Evolutionary conservation across 1,140 invertebrate species (phyloP).

Genomic region (Ctenoplectra terminalis): DNA sequence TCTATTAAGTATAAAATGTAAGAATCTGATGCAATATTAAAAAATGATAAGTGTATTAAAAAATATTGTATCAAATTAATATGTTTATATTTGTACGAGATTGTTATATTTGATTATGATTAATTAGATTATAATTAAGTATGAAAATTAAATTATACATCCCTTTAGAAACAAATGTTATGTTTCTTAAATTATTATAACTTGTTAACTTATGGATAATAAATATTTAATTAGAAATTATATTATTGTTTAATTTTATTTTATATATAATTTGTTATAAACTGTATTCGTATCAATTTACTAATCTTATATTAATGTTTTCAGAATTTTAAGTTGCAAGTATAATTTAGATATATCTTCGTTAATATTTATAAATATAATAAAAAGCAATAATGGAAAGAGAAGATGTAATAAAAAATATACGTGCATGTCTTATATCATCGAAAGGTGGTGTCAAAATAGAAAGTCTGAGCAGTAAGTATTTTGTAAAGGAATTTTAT

Average conservation of each 20-base stretch:
- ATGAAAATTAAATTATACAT: background rate
- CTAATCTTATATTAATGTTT: background rate
- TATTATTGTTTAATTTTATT: background rate
- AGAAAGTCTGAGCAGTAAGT: constrained; percentile 63
- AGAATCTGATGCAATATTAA: too few species aligned
- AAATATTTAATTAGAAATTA: background rate
- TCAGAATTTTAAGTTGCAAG: background rate
- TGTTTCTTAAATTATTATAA: background rate
- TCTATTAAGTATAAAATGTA: too few species aligned
- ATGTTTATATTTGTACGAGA: too few species aligned
- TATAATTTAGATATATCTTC: background rate
- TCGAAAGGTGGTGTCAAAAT: constrained; percentile 69
- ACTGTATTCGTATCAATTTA: background rate
- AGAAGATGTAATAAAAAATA: constrained; percentile 56
- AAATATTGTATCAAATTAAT: background rate
- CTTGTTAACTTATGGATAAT: background rate
- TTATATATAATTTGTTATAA: background rate
- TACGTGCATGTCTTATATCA: constrained; percentile 66
- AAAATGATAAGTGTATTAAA: too few species aligned
- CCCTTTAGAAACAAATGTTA: too few species aligned
- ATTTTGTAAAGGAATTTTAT: background rate
- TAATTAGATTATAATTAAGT: background rate
- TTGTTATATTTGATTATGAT: too few species aligned
- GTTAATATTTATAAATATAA: constrained; percentile 1
- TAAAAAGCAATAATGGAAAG: constrained; percentile 37